phyloP scores from a whole-genome alignment of 1,140 invertebrate genomes.

The Trypoxylus dichotomus region DNA sequence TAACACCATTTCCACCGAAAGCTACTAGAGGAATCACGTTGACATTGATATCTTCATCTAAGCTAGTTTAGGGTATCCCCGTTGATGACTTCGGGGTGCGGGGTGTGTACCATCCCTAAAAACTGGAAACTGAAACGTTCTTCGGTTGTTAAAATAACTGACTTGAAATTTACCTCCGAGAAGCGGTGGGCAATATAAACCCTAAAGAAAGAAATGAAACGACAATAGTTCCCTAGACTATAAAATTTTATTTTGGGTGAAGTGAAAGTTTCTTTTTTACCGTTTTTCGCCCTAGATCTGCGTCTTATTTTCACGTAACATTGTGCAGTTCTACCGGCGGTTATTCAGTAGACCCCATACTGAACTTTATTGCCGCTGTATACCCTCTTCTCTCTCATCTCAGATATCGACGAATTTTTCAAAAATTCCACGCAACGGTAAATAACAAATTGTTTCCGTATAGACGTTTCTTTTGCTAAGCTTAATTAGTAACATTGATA shows the following conservation, averaged over 20 bases:
- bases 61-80: background rate
- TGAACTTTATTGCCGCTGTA: background rate
- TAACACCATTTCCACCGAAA: background rate
- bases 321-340: background rate
- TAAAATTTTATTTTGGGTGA: background rate
- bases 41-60: slow-evolving; percentile 16
- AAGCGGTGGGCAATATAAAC: background rate
- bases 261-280: slow-evolving; percentile 8
- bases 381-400: background rate
- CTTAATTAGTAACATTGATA: background rate
- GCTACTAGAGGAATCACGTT: background rate
- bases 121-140: background rate
- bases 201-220: background rate
- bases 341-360: background rate
- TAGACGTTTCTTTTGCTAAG: background rate
- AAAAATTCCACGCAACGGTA: background rate
- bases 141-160: background rate
- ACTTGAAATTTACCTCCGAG: background rate
- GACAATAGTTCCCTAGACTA: background rate
- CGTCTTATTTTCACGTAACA: background rate
- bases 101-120: background rate
- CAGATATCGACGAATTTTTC: background rate
- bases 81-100: background rate
- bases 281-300: background rate
- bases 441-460: background rate